Conservation (phyloP, 2,797 vertebrate species). For the Muscicapa comitata region DNA sequence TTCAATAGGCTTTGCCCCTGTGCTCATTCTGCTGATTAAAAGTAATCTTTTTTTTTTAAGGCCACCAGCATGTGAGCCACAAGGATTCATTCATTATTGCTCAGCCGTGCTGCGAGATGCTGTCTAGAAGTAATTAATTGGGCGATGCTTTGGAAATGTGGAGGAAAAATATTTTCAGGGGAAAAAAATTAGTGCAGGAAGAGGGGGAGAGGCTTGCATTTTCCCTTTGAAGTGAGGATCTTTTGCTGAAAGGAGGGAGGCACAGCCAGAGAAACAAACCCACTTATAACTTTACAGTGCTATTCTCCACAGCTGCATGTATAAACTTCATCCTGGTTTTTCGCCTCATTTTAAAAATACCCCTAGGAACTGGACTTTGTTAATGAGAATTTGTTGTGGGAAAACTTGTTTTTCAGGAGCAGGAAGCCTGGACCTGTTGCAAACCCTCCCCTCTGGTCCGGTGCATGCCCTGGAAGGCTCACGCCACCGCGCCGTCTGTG, state of each 20-base stretch:
- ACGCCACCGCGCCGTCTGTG: neutral
- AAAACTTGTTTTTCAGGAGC: neutral
- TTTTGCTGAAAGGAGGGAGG: neutral
- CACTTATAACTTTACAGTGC: neutral
- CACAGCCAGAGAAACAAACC: neutral
- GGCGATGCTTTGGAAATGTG: constrained; percentile 63
- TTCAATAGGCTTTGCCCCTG: constrained; percentile 70
- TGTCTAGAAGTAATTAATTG: constrained; percentile 72
- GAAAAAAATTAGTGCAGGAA: constrained; percentile 53
- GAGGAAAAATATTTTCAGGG: constrained; percentile 51
- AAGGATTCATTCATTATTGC: constrained; percentile 72
- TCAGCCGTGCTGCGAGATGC: constrained; percentile 71
- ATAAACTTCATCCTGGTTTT: neutral
- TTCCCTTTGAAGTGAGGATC: constrained; percentile 44
- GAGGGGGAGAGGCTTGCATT: neutral
- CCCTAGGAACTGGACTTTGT: neutral
- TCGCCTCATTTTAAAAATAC: neutral
- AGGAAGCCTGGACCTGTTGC: neutral
- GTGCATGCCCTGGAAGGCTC: neutral
- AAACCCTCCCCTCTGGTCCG: neutral
- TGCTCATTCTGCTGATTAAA: constrained; percentile 76
- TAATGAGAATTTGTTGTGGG: neutral
- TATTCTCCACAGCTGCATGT: neutral
- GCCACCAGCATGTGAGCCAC: constrained; percentile 71
- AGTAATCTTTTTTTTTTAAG: constrained; percentile 66